Conservation (phyloP, 2,888 invertebrate genomes). For the Ommatoiulus sabulosus region DNA sequence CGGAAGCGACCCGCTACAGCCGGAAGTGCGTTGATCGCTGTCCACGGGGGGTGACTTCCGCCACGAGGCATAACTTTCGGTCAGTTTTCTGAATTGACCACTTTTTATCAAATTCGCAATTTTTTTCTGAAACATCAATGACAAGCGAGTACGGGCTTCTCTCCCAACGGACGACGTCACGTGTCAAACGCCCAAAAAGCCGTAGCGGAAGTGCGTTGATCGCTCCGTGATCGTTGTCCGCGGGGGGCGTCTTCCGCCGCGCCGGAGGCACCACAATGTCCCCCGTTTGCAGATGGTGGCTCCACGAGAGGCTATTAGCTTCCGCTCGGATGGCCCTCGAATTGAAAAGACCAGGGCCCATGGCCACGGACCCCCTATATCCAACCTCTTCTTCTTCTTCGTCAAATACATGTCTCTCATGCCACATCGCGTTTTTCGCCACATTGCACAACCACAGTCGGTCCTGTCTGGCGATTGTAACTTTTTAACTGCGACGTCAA, state of each 20-base stretch:
- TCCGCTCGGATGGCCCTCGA: not conserved
- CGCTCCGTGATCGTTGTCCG: not conserved
- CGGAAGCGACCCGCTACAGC: too few species aligned
- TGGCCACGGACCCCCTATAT: not conserved
- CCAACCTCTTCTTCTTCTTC: not conserved
- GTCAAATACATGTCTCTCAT: not conserved
- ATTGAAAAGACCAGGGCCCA: not conserved
- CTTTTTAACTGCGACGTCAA: slow-evolving; percentile 37
- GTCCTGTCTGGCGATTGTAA: slow-evolving; percentile 10
- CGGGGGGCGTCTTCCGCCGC: not conserved
- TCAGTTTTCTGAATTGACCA: too few species aligned
- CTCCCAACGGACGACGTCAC: too few species aligned
- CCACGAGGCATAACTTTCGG: not conserved
- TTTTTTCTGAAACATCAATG: too few species aligned
- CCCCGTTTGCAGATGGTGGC: slow-evolving; percentile 40
- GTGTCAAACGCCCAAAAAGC: too few species aligned
- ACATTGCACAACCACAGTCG: slow-evolving; percentile 45
- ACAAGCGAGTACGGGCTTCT: too few species aligned
- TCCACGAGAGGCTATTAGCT: not conserved
- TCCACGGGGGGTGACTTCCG: not conserved
- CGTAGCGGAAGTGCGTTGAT: not conserved
- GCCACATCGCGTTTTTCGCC: slow-evolving; percentile 45
- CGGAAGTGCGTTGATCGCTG: slow-evolving; percentile 6
- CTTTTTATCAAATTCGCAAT: too few species aligned
- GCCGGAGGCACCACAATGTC: not conserved